Evolutionary conservation across 2,888 invertebrate genomes (phyloP).

Genomic region (Steinernema hermaphroditum): DNA sequence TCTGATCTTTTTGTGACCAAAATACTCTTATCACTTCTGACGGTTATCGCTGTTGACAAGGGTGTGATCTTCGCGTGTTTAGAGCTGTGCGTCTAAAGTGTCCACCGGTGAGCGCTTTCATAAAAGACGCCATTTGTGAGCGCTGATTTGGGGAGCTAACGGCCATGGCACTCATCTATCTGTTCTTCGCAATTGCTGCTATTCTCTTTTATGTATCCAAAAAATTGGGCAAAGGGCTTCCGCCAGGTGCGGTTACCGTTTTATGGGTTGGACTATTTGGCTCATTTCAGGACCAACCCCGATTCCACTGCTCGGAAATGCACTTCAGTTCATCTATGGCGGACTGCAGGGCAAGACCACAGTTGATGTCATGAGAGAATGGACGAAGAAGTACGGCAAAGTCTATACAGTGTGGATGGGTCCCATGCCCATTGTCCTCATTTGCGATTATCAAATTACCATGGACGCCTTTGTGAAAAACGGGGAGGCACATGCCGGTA

Average conservation of each 20-base stretch:
- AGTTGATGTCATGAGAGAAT: background rate
- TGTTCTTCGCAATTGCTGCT: background rate
- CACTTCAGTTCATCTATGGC: background rate
- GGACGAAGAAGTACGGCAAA: background rate
- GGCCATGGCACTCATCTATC: background rate
- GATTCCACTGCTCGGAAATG: background rate
- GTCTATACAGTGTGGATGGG: background rate
- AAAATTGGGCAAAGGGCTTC: background rate
- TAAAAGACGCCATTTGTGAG: too few relatives aligned
- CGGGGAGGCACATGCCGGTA: background rate
- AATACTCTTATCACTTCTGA: too few relatives aligned
- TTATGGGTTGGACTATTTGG: background rate
- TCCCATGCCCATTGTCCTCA: background rate
- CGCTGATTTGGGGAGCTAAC: too few relatives aligned
- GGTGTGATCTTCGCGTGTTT: too few relatives aligned
- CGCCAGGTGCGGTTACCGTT: background rate
- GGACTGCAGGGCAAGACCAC: background rate
- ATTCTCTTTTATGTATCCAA: background rate
- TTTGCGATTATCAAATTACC: background rate
- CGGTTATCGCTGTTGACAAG: too few relatives aligned
- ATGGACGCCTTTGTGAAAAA: background rate
- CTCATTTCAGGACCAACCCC: background rate
- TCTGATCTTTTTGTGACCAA: too few relatives aligned
- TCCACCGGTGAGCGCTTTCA: too few relatives aligned
- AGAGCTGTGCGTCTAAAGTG: too few relatives aligned